A percentile compares a stretch with the other conserved stretches of the same genome.
Evolutionary conservation across 2,888 invertebrate genomes (phyloP).

Genomic region (Acronicta leporina): DNA sequence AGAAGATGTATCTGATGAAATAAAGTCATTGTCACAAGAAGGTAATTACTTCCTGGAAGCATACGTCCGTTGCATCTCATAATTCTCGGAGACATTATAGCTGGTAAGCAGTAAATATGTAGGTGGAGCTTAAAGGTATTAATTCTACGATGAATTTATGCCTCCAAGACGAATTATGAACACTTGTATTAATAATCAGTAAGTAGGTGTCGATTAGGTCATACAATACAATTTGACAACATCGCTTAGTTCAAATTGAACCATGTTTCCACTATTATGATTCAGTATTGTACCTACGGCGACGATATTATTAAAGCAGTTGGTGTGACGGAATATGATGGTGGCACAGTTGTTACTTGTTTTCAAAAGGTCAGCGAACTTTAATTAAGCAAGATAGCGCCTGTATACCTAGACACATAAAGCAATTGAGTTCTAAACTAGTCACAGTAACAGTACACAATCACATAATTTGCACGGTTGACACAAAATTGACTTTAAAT

Average conservation of each 20-base stretch:
- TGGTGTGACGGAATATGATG: conserved; percentile 29
- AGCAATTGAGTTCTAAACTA: conserved; percentile 60
- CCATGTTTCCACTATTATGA: conserved; percentile 45
- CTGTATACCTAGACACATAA: conserved; percentile 53
- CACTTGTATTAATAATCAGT: conserved; percentile 43
- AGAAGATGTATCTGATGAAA: conserved; percentile 55
- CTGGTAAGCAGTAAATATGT: conserved; percentile 39
- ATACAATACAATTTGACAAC: conserved; percentile 65
- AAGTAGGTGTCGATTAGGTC: conserved; percentile 81
- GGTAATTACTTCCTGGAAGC: conserved; percentile 67
- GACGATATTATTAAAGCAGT: conserved; percentile 17
- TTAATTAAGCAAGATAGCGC: conserved; percentile 63
- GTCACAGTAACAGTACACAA: conserved; percentile 60
- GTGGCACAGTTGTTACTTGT: conserved; percentile 37
- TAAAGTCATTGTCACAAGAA: conserved; percentile 65
- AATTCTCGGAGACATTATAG: conserved; percentile 35
- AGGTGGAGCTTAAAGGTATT: conserved; percentile 14
- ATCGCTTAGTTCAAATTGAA: conserved; percentile 48
- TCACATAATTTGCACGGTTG: conserved; percentile 58
- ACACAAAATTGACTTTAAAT: conserved; percentile 43
- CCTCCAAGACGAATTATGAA: conserved; percentile 40
- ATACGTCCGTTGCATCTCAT: conserved; percentile 53
- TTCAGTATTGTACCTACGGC: conserved; percentile 21
- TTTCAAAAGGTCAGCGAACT: conserved; percentile 60
- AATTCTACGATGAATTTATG: conserved; percentile 26